Conservation (phyloP, 2,797 vertebrate genomes). For the Aldrovandia affinis region DNA sequence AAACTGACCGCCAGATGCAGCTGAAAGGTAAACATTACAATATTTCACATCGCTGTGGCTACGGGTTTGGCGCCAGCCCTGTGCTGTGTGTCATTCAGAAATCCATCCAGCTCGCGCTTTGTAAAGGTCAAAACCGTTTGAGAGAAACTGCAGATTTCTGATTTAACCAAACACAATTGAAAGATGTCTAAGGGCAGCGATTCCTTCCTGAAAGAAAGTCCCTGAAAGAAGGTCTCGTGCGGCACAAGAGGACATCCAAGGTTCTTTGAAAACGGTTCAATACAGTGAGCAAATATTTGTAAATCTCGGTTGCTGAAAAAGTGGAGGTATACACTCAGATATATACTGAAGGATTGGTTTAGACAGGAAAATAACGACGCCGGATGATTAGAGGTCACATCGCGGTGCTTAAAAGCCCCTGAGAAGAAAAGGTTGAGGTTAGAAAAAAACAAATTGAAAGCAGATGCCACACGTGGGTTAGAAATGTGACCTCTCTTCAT, state of each 20-base stretch:
- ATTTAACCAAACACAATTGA: not conserved
- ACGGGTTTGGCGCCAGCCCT: not conserved
- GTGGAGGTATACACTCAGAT: not conserved
- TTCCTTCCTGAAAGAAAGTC: not conserved
- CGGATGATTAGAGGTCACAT: not conserved
- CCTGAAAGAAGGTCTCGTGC: no score
- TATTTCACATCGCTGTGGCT: not conserved
- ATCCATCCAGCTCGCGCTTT: conserved; percentile 8
- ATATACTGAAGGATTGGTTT: not conserved
- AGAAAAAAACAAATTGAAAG: conserved; percentile 55
- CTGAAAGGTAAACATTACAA: conserved; percentile 5
- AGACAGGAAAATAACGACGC: not conserved
- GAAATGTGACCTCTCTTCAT: conserved; percentile 85
- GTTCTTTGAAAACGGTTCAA: not conserved
- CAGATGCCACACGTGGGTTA: conserved; percentile 65
- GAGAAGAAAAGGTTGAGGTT: not conserved
- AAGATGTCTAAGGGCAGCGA: not conserved
- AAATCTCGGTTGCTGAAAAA: not conserved
- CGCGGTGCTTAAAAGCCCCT: not conserved
- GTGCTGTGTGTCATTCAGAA: not conserved
- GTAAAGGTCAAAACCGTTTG: conserved; percentile 2
- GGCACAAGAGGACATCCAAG: not conserved
- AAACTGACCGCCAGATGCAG: not conserved
- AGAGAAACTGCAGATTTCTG: not conserved
- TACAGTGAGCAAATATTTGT: not conserved